Evolutionary conservation across 2,888 invertebrate genomes (phyloP).

Genomic region (Beris morrisii): DNA sequence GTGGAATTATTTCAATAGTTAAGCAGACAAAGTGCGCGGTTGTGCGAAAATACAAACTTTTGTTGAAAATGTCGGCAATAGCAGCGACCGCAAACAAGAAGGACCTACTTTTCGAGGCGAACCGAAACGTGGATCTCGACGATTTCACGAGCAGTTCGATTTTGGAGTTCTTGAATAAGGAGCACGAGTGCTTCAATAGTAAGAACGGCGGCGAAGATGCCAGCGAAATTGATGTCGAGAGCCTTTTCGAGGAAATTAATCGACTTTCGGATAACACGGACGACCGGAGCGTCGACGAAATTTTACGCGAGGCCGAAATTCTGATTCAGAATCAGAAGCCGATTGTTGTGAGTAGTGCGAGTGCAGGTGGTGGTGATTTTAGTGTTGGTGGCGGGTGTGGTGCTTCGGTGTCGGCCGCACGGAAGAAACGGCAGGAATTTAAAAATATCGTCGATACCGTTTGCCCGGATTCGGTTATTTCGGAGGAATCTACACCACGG

Average conservation of each 20-base stretch:
- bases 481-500: slow-evolving; percentile 52
- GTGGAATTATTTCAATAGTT: not conserved
- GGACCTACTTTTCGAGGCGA: not conserved
- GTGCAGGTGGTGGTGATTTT: not conserved
- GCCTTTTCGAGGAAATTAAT: slow-evolving; percentile 70
- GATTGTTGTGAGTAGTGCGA: slow-evolving; percentile 6
- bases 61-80: not conserved
- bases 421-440: slow-evolving; percentile 39
- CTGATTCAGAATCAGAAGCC: slow-evolving; percentile 51
- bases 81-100: not conserved
- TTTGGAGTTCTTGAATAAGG: slow-evolving; percentile 54
- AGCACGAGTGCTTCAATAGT: slow-evolving; percentile 49
- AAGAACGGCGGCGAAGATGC: slow-evolving; percentile 39
- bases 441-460: slow-evolving; percentile 51
- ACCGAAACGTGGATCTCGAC: slow-evolving; percentile 42
- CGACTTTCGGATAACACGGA: slow-evolving; percentile 59
- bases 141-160: slow-evolving; percentile 54
- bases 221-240: slow-evolving; percentile 63
- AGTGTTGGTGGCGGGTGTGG: not conserved
- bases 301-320: slow-evolving; percentile 62
- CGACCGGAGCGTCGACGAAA: slow-evolving; percentile 62
- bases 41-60: not conserved
- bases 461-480: slow-evolving; percentile 52
- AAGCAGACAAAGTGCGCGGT: not conserved
- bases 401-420: slow-evolving; percentile 3